phyloP scores from a whole-genome alignment of 2,797 vertebrate genomes.

The Thamnophis elegans region DNA sequence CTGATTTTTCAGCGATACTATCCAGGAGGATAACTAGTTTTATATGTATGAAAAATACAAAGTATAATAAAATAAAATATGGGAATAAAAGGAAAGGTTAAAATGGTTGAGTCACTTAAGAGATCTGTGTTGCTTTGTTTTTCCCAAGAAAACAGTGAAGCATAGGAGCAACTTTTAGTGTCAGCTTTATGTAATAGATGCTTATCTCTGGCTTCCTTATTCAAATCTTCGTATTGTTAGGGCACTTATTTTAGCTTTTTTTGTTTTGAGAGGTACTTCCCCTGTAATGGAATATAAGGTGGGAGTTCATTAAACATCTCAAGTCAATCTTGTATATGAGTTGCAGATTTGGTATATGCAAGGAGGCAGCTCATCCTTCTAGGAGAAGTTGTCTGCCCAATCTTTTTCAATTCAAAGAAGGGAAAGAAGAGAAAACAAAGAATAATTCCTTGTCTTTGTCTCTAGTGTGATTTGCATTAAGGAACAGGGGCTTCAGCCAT shows the following conservation, averaged over 20 bases:
- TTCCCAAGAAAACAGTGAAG: background rate
- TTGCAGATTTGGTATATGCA: background rate
- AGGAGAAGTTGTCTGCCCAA: background rate
- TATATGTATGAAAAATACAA: background rate
- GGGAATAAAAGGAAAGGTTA: background rate
- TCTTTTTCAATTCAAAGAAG: background rate
- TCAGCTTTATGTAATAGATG: background rate
- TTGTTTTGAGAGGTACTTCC: background rate
- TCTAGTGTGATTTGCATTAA: background rate
- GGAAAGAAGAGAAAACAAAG: background rate
- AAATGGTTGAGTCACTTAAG: background rate
- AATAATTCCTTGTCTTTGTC: background rate
- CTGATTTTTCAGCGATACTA: slow-evolving; percentile 46
- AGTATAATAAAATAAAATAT: slow-evolving; percentile 10
- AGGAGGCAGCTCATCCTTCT: background rate
- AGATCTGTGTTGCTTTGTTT: background rate
- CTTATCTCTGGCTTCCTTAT: background rate
- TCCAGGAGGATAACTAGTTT: slow-evolving; percentile 78
- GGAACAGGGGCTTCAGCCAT: background rate
- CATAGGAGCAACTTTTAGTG: background rate
- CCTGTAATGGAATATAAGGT: background rate
- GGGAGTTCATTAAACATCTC: background rate
- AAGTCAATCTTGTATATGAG: background rate
- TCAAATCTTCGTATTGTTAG: background rate
- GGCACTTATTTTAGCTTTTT: background rate